Evolutionary conservation across 2,888 invertebrate species (phyloP), one percentile per base, ranked within the genome.

Genomic region (Stomorhina lunata): DNA sequence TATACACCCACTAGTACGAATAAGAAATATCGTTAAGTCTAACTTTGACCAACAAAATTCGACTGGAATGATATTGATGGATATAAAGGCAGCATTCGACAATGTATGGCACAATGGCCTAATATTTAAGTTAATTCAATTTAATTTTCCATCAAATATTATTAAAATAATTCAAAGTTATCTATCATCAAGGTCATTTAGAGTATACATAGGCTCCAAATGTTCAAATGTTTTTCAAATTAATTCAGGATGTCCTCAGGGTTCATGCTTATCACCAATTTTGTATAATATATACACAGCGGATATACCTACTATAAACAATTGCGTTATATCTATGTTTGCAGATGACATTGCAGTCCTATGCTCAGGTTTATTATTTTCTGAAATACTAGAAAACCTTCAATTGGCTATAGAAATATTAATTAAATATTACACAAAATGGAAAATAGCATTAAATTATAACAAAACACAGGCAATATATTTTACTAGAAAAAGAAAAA

Each of bases 21-120:
- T 90, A 4, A 80, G 83, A 3, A 84, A 86, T 55, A n/a, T 83
- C 10, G 84, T 86, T 6, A 73, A 82, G 1, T 50, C 84, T 4
- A 86, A 85, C 17, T 85, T 87, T 12, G 85, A 86, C 40, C 71
- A 73, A 2, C 84, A 83, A 22, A 69, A 86, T 59, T 75, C 79
- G 4, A 87, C 86, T 2, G 87, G 85, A 7, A 84, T 87, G 22
- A 76, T 87, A 0, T 79, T 88, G 6, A 73, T 90, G 0, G 89
- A 90, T 61, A 81, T 89, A 2, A 85, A 86, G 53, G 87, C 87
- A 76, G 89, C 88, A 0, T 89, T 90, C 75, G 86, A 89, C 81
- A 84, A 84, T n/a, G 87, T 90, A 2, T 89, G 88, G 87, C 87
- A 88, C 55, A 55, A 15, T 5, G 32, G 50, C 12, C 12, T 53